Base-by-base conservation (phyloP, 2,113 vertebrate genomes). In the Chaetodon trifascialis region DNA sequence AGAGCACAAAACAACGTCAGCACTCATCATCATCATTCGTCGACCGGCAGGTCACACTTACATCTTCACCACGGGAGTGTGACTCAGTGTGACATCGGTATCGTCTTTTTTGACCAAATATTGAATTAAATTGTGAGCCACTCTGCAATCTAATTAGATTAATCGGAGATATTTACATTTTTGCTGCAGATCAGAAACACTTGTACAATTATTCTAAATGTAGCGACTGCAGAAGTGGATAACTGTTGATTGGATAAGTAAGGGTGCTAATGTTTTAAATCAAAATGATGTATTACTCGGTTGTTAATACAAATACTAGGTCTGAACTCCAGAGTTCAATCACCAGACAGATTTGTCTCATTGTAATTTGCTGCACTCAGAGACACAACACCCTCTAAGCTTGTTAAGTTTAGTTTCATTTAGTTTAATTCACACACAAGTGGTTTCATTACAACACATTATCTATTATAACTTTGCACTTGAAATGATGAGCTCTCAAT, bases 391-490 rank as follows among this genome's bases (percentile, higher is more conserved):
- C 54, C 19, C 40, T 59, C 21, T 76, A 46, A 83, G 58, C 47
- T 59, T 30, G 11, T 52, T 69, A 49, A 0, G 65, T 64, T 19
- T 62, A 38, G 16, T 76, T 69, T 75, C 15, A 47, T 55, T 38
- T 38, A 34, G 19, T 19, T 7, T 7, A n/a, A n/a, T n/a, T 2
- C 15, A 49, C 34, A 40, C 36, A 30, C 19, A 23, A 64, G 12
- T 58, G 30, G 25, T 25, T 30, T 67, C n/a, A 42, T 64, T 55
- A 56, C 49, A 73, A 25, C 62, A 52, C 30, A 56, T 67, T 23
- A 52, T 72, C 15, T 25, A 3, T 49, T 58, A 36, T 71, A 82
- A 68, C 68, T 75, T 56, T 79, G 54, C 62, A 63, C 42, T 73
- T 55, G 79, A 52, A 52, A 62, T 21, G 14, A 44, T n/a, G 12